Percentiles rank a stretch among this genome's conserved stretches.
Evolutionary conservation across 2,888 invertebrate species (phyloP).

Genomic region (Caenorhabditis auriculariae): DNA sequence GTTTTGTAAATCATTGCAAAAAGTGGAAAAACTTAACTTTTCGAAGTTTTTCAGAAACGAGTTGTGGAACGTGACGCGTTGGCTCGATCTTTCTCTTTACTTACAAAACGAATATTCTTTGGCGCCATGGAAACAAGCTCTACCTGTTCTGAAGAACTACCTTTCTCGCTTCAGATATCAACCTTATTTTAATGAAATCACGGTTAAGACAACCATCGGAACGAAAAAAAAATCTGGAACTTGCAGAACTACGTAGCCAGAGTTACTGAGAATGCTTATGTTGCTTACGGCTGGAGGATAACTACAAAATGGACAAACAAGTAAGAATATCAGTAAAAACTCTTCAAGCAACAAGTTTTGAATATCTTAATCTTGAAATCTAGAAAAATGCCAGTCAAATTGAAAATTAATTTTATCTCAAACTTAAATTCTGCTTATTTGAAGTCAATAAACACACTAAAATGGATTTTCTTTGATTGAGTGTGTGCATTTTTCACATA

Average conservation of each 20-base stretch:
- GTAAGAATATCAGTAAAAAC: too few species aligned
- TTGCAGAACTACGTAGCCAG: constrained; percentile 13
- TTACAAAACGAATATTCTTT: constrained; percentile 13
- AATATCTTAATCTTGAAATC: neutral
- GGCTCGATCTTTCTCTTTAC: constrained; percentile 17
- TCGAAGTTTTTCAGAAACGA: constrained; percentile 6
- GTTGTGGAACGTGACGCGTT: constrained; percentile 6
- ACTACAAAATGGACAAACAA: constrained; percentile 24
- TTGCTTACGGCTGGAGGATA: constrained; percentile 7
- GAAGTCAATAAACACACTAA: too few species aligned
- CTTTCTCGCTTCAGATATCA: constrained; percentile 17
- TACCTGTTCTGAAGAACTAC: constrained; percentile 6
- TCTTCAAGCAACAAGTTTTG: too few species aligned
- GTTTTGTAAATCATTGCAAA: too few species aligned
- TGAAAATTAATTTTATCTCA: too few species aligned
- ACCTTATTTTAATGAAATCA: constrained; percentile 4
- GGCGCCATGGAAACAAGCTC: constrained; percentile 18
- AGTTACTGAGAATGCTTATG: constrained; percentile 5
- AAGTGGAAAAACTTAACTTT: too few species aligned
- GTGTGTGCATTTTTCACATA: too few species aligned
- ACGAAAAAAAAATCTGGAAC: neutral
- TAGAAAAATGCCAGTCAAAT: neutral
- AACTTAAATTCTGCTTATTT: too few species aligned
- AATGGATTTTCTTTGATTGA: too few species aligned
- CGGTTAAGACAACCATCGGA: neutral